These are phyloP conservation scores for Anthophora plumipes DNA, from an alignment of 2,888 invertebrate species.

Conservation along the genomic window DNA sequence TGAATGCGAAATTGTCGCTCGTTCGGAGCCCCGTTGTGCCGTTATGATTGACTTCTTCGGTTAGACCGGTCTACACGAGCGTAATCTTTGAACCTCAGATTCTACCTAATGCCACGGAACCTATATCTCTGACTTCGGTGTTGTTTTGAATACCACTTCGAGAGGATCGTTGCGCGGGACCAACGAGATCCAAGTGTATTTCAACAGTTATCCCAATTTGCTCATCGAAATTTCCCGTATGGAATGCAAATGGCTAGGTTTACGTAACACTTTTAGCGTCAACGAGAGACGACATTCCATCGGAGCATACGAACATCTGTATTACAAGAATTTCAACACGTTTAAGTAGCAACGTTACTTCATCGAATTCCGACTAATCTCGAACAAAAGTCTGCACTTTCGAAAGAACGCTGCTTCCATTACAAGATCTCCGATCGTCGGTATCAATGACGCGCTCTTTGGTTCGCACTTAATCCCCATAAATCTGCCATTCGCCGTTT, in stretches of 20 bases:
- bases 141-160: not conserved
- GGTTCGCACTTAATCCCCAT: slow-evolving; percentile 8
- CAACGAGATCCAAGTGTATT: not conserved
- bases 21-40: slow-evolving; percentile 54
- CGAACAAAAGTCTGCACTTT: not conserved
- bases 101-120: slow-evolving; percentile 11
- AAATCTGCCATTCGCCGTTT: slow-evolving; percentile 18
- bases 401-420: not conserved
- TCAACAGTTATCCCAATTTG: not conserved
- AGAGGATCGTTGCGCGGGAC: not conserved
- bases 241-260: not conserved
- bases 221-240: not conserved
- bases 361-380: not conserved
- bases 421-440: not conserved
- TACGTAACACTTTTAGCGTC: not conserved
- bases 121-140: slow-evolving; percentile 6
- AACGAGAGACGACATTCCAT: not conserved
- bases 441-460: slow-evolving; percentile 4
- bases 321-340: not conserved
- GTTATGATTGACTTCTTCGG: slow-evolving; percentile 62
- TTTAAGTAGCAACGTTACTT: too few relatives aligned
- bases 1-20: slow-evolving; percentile 62
- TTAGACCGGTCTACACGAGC: slow-evolving; percentile 26
- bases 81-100: slow-evolving; percentile 36
- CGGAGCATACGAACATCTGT: not conserved